Percentiles rank a stretch among this genome's conserved stretches.
Evolutionary conservation across 1,140 invertebrate genomes (phyloP).

Genomic region (Meloidogyne floridensis): DNA sequence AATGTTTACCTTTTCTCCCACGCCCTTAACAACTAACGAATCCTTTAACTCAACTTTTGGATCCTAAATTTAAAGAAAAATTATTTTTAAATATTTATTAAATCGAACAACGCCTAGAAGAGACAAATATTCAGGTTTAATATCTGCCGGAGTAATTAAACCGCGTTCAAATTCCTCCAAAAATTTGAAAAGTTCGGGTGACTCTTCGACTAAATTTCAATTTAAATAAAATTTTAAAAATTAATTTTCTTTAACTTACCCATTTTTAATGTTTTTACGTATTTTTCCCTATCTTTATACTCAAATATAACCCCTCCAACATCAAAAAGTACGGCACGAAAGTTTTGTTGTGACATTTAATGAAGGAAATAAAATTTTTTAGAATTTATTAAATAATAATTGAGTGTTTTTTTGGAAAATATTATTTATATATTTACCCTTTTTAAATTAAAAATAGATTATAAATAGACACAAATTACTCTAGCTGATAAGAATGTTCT

Average conservation of each 20-base stretch:
- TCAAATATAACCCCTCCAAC: slow-evolving; percentile 24
- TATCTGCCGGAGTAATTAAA: background rate
- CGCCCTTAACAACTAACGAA: background rate
- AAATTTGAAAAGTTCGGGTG: background rate
- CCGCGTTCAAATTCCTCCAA: slow-evolving; percentile 21
- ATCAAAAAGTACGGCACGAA: slow-evolving; percentile 19
- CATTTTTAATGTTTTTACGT: slow-evolving; percentile 17
- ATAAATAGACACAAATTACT: background rate
- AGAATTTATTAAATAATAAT: too few relatives aligned
- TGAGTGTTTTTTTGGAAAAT: too few relatives aligned
- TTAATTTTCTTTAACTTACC: background rate
- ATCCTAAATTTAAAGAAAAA: slow-evolving; percentile 3
- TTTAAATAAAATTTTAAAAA: background rate
- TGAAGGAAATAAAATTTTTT: background rate
- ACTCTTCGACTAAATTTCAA: slow-evolving; percentile 5
- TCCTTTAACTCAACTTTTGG: slow-evolving; percentile 2
- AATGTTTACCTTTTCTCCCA: background rate
- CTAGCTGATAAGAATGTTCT: background rate
- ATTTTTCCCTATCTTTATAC: background rate
- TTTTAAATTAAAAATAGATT: background rate
- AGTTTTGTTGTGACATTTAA: background rate
- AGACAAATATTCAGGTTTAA: slow-evolving; percentile 14
- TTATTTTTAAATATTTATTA: background rate
- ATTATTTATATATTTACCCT: background rate
- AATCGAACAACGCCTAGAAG: slow-evolving; percentile 15